Base-by-base conservation (phyloP, 2,113 vertebrate species). In the Ancistrus triradiatus region DNA sequence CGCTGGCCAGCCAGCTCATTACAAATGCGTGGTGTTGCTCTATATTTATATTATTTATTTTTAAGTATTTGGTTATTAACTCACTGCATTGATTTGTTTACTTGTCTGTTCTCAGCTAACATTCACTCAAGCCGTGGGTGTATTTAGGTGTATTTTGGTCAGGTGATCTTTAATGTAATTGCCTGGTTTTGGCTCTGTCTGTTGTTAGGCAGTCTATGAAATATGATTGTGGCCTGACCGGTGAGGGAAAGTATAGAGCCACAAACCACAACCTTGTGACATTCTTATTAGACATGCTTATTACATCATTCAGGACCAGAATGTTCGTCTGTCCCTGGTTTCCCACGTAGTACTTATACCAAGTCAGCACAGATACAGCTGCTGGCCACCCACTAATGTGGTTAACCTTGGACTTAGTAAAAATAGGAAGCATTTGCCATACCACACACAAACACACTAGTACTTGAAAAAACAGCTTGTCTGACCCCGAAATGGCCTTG, bases 41-140 rank as follows among this genome's bases (percentile, higher is more conserved):
- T 11, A 3, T 48, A 7, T 47, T 1, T 37, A 47, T 46, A 51
- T 44, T 19, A 8, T 35, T 9, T 14, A 68, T 78, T 62, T 60
- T 62, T 64, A 4, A 5, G 70, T 79, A 18, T 31, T 28, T 69
- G 73, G 66, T 83, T 64, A 56, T 62, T 53, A 65, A 76, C 78
- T 78, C 69, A 15, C 78, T 81, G 81, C 82, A 78, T 84, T 80
- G 74, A 83, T 85, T 83, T 84, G 83, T 86, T 83, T 83, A 64
- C 57, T 8, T 81, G 78, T 83, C 78, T 81, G 78, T 80, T 77
- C 78, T 77, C 74, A 63, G 49, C 10, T 40, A 74, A 56, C 63
- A 74, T 74, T 79, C 64, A 57, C 70, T 79, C 79, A 35, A 40
- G 21, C 33, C 13, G 17, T 38, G 33, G 47, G n/a, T 51, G 27